Base-by-base conservation (phyloP, 2,797 vertebrate genomes). In the Oceanodroma leucorhoa region DNA sequence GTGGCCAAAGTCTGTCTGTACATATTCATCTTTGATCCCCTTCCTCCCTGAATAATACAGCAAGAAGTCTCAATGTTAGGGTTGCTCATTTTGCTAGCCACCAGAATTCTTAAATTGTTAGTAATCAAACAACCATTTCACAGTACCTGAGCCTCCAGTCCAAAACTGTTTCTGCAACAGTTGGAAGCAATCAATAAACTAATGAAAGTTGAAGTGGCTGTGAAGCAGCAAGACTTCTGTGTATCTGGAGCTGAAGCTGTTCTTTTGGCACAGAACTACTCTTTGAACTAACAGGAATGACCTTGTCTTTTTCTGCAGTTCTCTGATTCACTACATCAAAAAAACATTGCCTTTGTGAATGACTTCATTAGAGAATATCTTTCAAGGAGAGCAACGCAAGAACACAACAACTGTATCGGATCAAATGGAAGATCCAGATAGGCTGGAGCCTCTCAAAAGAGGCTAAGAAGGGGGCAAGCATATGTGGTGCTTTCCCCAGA, bases 181-280 rank as follows among this genome's bases (percentile, higher is more conserved):
- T 65, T 84, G 90, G 92, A 83, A 87, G 87, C 67, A 92, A 95
- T 96, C 90, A 92, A 92, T 96, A 90, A 95, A 88, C 80, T 90
- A 93, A 94, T 93, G 90, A 85, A 95, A 88, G 83, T 11, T 81
- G 62, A 86, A 92, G 70, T 41, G 53, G 50, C 86, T 94, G 85
- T 46, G 83, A 94, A 69, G 72, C 86, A 91, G 85, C 65, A 64
- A 70, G 66, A 32, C 36, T 90, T 65, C 62, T 30, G 43, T 65
- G 77, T 81, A 94, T 77, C 80, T 86, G 73, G 21, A 93, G 60
- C 77, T 79, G 89, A 92, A 87, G 34, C 53, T 92, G 38, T 36
- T 95, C 86, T 92, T 89, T 88, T 90, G 79, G 76, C 75, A 91
- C 41, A 13, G 29, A 72, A 7, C 40, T 67, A n/a, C 60, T 85